phyloP scores from a whole-genome alignment of 2,888 invertebrate species.

The Aphidoletes aphidimyza region DNA sequence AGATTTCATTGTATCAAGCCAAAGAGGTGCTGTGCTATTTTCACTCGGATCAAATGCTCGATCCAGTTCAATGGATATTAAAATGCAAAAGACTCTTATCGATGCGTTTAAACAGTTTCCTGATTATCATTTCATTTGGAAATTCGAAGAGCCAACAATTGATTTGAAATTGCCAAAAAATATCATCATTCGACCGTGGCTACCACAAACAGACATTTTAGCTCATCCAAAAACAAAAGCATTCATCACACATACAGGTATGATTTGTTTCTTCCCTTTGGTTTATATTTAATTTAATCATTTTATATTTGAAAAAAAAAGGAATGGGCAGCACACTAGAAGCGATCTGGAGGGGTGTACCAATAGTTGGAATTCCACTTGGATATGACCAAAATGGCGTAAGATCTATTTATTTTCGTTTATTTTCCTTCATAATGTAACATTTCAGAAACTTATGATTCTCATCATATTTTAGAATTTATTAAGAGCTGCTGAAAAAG shows the following conservation, averaged over 20 bases:
- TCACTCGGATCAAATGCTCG: constrained; percentile 63
- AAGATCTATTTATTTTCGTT: no score
- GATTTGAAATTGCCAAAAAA: constrained; percentile 64
- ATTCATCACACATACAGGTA: constrained; percentile 58
- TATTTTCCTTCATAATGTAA: no score
- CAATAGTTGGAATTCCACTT: not conserved
- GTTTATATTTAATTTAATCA: constrained; percentile 55
- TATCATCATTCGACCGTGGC: constrained; percentile 67
- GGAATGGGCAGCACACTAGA: constrained; percentile 63
- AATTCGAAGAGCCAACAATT: constrained; percentile 60
- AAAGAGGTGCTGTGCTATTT: constrained; percentile 63
- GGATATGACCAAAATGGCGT: constrained; percentile 61
- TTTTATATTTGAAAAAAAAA: not conserved
- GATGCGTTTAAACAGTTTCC: constrained; percentile 60
- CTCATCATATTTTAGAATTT: constrained; percentile 55
- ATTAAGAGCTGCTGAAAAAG: constrained; percentile 56
- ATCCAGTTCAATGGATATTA: constrained; percentile 57
- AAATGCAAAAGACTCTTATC: constrained; percentile 59
- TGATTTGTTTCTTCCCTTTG: constrained; percentile 60
- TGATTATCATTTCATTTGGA: constrained; percentile 65
- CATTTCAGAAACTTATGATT: no score
- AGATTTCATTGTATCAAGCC: constrained; percentile 60
- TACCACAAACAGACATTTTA: constrained; percentile 67
- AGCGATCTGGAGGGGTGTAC: constrained; percentile 61
- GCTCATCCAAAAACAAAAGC: constrained; percentile 61